Percentiles rank a stretch among this genome's conserved stretches.
These are phyloP conservation scores for Anoplopoma fimbria DNA, from an alignment of 2,113 vertebrate species.

Conservation along the genomic window DNA sequence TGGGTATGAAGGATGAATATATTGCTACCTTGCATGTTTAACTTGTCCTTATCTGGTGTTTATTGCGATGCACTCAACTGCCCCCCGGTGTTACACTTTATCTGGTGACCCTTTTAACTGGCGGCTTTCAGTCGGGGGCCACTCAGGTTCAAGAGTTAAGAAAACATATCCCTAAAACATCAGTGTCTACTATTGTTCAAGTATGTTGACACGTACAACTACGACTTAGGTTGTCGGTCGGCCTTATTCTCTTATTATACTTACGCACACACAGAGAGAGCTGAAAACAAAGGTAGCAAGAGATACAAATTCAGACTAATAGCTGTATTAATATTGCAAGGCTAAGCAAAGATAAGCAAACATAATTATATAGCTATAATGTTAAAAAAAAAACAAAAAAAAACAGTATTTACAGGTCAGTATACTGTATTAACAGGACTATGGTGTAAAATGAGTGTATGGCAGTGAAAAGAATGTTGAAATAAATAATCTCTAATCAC, in stretches of 20 bases:
- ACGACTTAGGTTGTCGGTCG: background rate
- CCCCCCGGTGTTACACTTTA: background rate
- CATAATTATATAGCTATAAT: conserved; percentile 10
- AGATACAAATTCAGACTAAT: background rate
- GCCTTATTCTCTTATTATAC: background rate
- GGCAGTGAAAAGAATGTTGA: background rate
- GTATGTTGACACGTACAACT: conserved; percentile 6
- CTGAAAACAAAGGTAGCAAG: conserved; percentile 17
- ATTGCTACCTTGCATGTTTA: background rate
- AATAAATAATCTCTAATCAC: background rate
- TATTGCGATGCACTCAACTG: background rate
- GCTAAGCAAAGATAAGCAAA: conserved; percentile 1
- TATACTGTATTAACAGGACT: conserved; percentile 7
- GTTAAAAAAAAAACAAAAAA: background rate
- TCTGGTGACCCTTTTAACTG: background rate
- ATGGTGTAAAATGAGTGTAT: background rate
- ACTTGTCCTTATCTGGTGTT: background rate
- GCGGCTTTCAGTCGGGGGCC: background rate
- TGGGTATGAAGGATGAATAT: background rate
- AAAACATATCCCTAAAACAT: conserved; percentile 11
- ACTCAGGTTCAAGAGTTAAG: background rate
- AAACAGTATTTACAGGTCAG: background rate
- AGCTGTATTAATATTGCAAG: background rate
- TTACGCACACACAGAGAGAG: background rate
- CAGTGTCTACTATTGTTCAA: background rate